Evolutionary conservation across 2,888 invertebrate species (phyloP), one percentile per base, ranked within the genome.

Genomic region (Euplagia quadripunctaria): DNA sequence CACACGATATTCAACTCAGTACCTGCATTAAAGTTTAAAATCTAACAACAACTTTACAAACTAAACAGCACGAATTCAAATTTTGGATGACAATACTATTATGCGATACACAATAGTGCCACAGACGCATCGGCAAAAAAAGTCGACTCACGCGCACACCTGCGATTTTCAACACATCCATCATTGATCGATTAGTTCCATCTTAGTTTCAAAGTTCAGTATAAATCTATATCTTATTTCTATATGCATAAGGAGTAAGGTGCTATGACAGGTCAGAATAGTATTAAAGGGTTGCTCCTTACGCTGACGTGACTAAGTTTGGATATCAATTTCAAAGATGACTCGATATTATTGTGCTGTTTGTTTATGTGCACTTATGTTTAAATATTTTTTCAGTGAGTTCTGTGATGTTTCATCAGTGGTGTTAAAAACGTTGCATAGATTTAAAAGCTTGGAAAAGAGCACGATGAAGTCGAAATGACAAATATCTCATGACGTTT

Each of bases 61-160:
- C 73, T 69, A 78, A 64, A 74, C 75, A 58, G 63, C 55, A 70
- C 71, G 76, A 82, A 83, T 81, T 83, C 79, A 79, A 79, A 80
- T 76, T 69, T 68, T 79, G 81, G 86, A 88, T 89, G 88, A 92
- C 91, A 92, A 90, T 90, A 88, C 85, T 83, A 80, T 79, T 82
- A 76, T 81, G 73, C 77, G 58, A 16, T 52, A 65, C 61, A 82
- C 85, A 90, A 90, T 86, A 78, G 77, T 79, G 84, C 85, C 86
- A 83, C 86, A 86, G 82, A 80, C 83, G 86, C 74, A 82, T 86
- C 84, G 82, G 84, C 81, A 79, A 94, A 93, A 43, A 93, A 93
- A 91, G 90, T 90, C 89, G 87, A 92, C 90, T 95, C 95, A 95
- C 88, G 88, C 86, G 90, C 90, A 94, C 95, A 96, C 95, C 95